Evolutionary conservation across 2,888 invertebrate genomes (phyloP).

Genomic region (Brachyopa scutellaris): DNA sequence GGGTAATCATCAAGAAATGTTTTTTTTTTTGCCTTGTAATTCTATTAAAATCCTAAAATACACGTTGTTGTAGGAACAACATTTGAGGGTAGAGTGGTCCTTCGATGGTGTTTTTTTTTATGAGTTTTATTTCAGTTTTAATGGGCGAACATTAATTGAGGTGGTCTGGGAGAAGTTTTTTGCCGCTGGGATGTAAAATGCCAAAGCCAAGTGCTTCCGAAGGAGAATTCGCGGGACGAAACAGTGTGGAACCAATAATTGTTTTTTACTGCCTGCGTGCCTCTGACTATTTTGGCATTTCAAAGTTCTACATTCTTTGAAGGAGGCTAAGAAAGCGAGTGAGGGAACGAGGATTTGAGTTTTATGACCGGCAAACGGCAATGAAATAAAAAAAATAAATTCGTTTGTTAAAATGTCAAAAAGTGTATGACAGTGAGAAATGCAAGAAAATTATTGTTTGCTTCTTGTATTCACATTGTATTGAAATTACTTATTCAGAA

Average conservation of each 20-base stretch:
- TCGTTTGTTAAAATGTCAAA: too few species aligned
- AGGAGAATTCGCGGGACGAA: constrained; percentile 14
- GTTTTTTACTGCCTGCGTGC: constrained; percentile 52
- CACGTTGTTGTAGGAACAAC: background rate
- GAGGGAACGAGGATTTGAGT: too few species aligned
- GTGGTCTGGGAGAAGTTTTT: background rate
- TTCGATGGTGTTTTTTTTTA: constrained; percentile 21
- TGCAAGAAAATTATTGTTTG: too few species aligned
- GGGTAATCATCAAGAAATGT: constrained; percentile 28
- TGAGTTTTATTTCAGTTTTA: constrained; percentile 59
- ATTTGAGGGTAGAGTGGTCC: background rate
- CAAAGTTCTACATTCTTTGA: background rate
- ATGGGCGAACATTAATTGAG: constrained; percentile 56
- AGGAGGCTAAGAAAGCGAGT: too few species aligned
- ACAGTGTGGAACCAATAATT: constrained; percentile 57
- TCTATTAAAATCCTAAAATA: constrained; percentile 38
- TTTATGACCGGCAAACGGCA: background rate
- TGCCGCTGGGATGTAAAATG: background rate
- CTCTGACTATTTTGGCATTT: constrained; percentile 18
- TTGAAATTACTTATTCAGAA: too few species aligned
- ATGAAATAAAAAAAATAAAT: background rate
- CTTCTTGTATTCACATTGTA: too few species aligned
- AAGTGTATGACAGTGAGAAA: too few species aligned
- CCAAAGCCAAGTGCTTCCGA: constrained; percentile 13
- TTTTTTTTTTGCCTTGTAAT: constrained; percentile 44